A percentile compares a stretch with the other conserved stretches of the same genome.
Conservation (phyloP, 2,113 vertebrate genomes). For the cattle (Bos taurus) region DNA sequence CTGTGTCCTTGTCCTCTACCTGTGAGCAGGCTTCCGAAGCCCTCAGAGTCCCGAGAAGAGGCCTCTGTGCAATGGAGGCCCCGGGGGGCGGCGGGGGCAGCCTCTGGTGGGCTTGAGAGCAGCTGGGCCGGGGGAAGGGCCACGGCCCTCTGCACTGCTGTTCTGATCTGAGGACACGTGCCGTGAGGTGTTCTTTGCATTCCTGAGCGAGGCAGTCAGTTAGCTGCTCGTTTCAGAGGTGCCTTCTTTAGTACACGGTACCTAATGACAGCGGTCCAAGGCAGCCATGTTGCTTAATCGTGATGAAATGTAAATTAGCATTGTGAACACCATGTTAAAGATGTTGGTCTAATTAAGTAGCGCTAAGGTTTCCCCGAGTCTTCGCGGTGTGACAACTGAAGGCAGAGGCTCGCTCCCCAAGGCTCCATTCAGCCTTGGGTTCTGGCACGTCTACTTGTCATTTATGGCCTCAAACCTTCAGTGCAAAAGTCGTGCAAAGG, state of each 20-base stretch:
- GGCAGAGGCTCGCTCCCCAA: background rate
- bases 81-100: rapidly evolving
- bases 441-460: rapidly evolving
- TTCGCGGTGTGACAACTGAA: background rate
- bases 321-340: background rate
- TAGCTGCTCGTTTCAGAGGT: background rate
- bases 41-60: background rate
- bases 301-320: background rate
- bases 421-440: rapidly evolving
- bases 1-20: background rate
- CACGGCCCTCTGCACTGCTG: rapidly evolving
- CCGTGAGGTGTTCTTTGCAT: background rate
- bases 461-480: background rate
- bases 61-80: background rate
- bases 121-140: rapidly evolving
- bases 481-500: rapidly evolving
- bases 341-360: background rate
- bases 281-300: background rate
- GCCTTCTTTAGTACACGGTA: background rate
- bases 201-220: background rate
- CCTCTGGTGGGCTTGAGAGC: rapidly evolving
- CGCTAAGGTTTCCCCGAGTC: background rate
- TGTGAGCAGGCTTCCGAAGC: background rate
- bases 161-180: rapidly evolving
- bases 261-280: background rate